Percentiles rank a stretch among this genome's conserved stretches.
phyloP scores from a whole-genome alignment of 2,113 vertebrate genomes.

The Takifugu flavidus region DNA sequence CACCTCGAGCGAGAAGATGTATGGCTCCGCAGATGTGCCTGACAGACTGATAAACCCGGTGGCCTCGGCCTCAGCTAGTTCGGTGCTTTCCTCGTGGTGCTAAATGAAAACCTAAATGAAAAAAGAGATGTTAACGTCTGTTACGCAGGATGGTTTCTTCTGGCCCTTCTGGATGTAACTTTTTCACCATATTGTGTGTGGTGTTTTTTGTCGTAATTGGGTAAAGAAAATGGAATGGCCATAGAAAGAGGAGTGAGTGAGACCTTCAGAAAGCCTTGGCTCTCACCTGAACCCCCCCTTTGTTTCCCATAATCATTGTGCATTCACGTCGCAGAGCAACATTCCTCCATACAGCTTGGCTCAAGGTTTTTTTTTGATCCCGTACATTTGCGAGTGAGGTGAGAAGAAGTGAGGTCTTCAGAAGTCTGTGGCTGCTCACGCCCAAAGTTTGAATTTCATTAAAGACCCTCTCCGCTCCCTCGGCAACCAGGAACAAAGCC shows the following conservation, averaged over 20 bases:
- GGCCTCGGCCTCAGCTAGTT: slow-evolving; percentile 42
- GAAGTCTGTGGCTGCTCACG: slow-evolving; percentile 67
- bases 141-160: slow-evolving; percentile 5
- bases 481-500: slow-evolving; percentile 68
- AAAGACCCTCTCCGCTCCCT: slow-evolving; percentile 67
- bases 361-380: slow-evolving; percentile 67
- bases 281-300: slow-evolving; percentile 43
- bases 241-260: slow-evolving; percentile 45
- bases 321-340: slow-evolving; percentile 51
- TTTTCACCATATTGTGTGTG: neutral
- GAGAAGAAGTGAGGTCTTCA: slow-evolving; percentile 64
- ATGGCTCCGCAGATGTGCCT: slow-evolving; percentile 60
- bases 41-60: slow-evolving; percentile 56
- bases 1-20: slow-evolving; percentile 58
- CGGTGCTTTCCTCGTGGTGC: slow-evolving; percentile 39
- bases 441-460: slow-evolving; percentile 77
- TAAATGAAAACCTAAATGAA: slow-evolving; percentile 23
- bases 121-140: slow-evolving; percentile 30
- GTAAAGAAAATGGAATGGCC: slow-evolving; percentile 21
- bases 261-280: slow-evolving; percentile 54
- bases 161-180: slow-evolving; percentile 2
- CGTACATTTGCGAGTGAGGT: slow-evolving; percentile 55
- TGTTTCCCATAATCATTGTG: slow-evolving; percentile 63
- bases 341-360: slow-evolving; percentile 47
- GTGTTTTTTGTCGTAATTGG: neutral